phyloP scores from a whole-genome alignment of 2,888 invertebrate genomes.

The Lomographa bimaculata region DNA sequence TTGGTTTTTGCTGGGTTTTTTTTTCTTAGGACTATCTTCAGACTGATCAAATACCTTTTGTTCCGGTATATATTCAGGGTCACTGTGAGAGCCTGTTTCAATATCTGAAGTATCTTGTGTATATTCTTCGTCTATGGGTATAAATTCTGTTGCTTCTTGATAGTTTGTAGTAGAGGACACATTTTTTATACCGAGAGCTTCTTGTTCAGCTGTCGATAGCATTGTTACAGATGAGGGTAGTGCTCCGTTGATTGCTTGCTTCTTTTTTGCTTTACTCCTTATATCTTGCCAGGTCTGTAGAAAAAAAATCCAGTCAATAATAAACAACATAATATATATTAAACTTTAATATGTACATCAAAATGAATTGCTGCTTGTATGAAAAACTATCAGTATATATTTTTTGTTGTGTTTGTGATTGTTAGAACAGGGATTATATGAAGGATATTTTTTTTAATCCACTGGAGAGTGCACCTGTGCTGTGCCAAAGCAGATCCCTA shows the following conservation, averaged over 20 bases:
- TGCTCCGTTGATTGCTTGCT: constrained; percentile 51
- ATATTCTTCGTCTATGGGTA: constrained; percentile 45
- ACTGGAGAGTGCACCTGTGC: too few species aligned
- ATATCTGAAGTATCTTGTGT: constrained; percentile 26
- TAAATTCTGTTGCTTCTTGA: constrained; percentile 55
- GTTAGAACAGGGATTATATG: too few species aligned
- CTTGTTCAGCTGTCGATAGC: constrained; percentile 57
- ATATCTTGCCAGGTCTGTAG: constrained; percentile 77
- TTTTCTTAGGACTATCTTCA: constrained; percentile 26
- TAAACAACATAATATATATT: too few species aligned
- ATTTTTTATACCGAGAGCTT: constrained; percentile 59
- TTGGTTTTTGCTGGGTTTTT: constrained; percentile 39
- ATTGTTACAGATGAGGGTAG: constrained; percentile 46
- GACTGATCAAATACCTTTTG: constrained; percentile 50
- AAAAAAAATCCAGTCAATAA: too few species aligned
- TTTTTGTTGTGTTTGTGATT: not conserved
- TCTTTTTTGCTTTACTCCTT: constrained; percentile 61
- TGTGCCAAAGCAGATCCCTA: too few species aligned
- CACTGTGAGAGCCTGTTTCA: constrained; percentile 46
- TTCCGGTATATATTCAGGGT: constrained; percentile 57
- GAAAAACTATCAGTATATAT: constrained; percentile 1
- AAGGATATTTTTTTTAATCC: too few species aligned
- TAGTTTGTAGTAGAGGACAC: constrained; percentile 45
- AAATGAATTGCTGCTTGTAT: constrained; percentile 28
- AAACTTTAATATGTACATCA: too few species aligned